phyloP scores from a whole-genome alignment of 1,140 invertebrate genomes.

The Batillaria attramentaria region DNA sequence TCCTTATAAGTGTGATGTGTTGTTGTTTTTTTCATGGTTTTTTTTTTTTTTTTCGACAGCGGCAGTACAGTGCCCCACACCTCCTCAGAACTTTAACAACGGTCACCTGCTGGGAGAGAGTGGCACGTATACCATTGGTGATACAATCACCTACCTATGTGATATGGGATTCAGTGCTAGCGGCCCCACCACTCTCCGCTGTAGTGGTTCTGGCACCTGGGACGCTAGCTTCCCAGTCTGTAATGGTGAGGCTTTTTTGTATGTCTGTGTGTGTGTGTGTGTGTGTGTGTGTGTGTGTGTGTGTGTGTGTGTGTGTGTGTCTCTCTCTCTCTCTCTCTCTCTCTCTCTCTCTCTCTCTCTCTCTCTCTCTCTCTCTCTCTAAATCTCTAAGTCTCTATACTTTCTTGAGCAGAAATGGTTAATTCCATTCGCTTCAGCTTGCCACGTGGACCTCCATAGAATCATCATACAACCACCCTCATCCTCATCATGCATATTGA shows the following conservation, averaged over 20 bases:
- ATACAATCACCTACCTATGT: slow-evolving; percentile 45
- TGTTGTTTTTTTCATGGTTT: too few species aligned
- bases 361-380: neutral
- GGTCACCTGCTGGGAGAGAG: slow-evolving; percentile 32
- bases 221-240: slow-evolving; percentile 32
- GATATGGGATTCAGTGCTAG: slow-evolving; percentile 40
- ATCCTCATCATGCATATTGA: neutral
- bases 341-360: neutral
- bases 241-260: slow-evolving; percentile 35
- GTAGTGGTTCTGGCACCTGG: slow-evolving; percentile 38
- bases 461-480: neutral
- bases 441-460: neutral
- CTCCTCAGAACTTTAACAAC: slow-evolving; percentile 29
- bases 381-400: neutral
- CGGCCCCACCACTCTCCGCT: slow-evolving; percentile 34
- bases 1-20: neutral
- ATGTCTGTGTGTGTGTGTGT: slow-evolving; percentile 8
- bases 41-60: neutral
- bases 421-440: neutral
- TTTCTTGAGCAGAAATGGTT: neutral
- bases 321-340: neutral
- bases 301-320: neutral
- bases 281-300: neutral
- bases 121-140: slow-evolving; percentile 32
- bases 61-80: slow-evolving; percentile 29